Conservation (phyloP, 2,888 invertebrate species). For the Aphodius granarius region DNA sequence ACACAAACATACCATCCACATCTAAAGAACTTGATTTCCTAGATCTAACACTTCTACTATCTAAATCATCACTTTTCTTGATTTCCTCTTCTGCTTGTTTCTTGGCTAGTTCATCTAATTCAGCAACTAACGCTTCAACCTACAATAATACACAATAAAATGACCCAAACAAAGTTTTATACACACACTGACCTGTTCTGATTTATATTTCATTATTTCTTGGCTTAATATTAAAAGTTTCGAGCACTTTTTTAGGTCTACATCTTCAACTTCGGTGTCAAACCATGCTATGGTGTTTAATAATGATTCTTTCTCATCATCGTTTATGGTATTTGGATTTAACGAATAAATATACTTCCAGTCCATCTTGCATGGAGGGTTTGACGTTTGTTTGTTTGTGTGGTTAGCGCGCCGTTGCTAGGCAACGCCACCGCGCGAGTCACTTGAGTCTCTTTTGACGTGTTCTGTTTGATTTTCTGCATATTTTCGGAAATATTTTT, state of each 20-base stretch:
- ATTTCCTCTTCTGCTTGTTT: slow-evolving; percentile 55
- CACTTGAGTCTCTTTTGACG: background rate
- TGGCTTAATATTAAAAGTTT: slow-evolving; percentile 64
- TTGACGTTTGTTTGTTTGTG: background rate
- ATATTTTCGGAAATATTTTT: background rate
- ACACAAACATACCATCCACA: slow-evolving; percentile 52
- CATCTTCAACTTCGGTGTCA: slow-evolving; percentile 57
- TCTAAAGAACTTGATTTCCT: slow-evolving; percentile 40
- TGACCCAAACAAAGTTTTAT: background rate
- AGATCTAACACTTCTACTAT: slow-evolving; percentile 45
- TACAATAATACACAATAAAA: slow-evolving; percentile 33
- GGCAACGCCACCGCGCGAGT: background rate
- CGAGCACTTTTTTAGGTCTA: slow-evolving; percentile 60
- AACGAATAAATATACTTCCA: slow-evolving; percentile 62
- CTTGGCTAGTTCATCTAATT: slow-evolving; percentile 57
- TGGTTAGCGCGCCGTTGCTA: background rate
- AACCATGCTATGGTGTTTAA: slow-evolving; percentile 65
- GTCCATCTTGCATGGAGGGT: slow-evolving; percentile 53
- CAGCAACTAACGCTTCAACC: slow-evolving; percentile 58
- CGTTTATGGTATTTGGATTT: slow-evolving; percentile 59
- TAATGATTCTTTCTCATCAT: slow-evolving; percentile 65
- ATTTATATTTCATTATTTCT: slow-evolving; percentile 69
- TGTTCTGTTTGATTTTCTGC: background rate
- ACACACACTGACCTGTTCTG: slow-evolving; percentile 61
- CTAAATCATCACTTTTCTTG: slow-evolving; percentile 45